Base-by-base conservation (phyloP, 2,113 vertebrate species). In the Solea senegalensis region DNA sequence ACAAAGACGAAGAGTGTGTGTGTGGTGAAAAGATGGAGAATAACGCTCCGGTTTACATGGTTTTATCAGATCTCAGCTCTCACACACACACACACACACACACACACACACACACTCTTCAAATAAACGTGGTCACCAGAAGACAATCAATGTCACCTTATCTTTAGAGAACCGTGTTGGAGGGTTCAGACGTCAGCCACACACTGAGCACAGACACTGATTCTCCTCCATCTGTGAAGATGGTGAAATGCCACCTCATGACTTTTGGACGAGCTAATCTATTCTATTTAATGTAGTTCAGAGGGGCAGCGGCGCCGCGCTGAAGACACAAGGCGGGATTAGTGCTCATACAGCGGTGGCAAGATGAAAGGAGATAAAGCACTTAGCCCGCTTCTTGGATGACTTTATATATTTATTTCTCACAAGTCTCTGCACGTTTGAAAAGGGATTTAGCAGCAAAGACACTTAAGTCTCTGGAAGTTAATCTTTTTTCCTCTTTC, bases 281-380 rank as follows among this genome's bases (percentile, higher is more conserved):
- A 85, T 91, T 89, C 84, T 83, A 87, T 89, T 89, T 89, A 86
- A 90, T 89, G 83, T 83, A 85, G 85, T 90, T 92, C 85, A 87
- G 82, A 89, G 74, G 82, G 67, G 66, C 73, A 77, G 54, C 40
- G 50, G 68, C 73, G 84, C 65, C 13, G 45, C 63, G n/a, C 69
- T 72, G 82, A 87, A 91, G 85, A 91, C 90, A 91, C 83, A 85
- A 90, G 85, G 76, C 81, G 53, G 88, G 88, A 90, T 91, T 90
- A 91, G 85, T 83, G 73, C 78, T 87, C 80, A 85, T 86, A 81
- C 50, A 84, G 84, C 69, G 56, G 84, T 87, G 81, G 81, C 72
- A 70, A 91, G 90, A 91, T 91, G 86, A 92, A 92, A 91, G 87
- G 75, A 86, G 87, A 90, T 92, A 90, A 91, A 89, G 81, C 88